These are phyloP conservation scores for Margarornis squamiger DNA, from an alignment of 2,797 vertebrate species.

Conservation along the genomic window DNA sequence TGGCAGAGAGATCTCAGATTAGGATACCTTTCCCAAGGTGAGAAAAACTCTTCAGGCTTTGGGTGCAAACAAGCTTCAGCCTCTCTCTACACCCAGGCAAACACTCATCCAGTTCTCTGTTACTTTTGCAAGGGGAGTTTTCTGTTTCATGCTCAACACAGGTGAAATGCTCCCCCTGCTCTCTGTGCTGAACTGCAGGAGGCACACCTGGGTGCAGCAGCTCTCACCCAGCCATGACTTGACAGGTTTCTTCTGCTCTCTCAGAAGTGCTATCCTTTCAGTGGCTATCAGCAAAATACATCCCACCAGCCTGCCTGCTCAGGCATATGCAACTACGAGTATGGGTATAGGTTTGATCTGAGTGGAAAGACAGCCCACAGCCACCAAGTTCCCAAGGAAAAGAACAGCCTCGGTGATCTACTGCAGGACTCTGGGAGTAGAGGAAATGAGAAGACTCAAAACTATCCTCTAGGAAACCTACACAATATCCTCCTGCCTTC, in stretches of 20 bases:
- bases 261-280: neutral
- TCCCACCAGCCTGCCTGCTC: neutral
- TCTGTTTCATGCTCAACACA: neutral
- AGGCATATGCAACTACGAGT: neutral
- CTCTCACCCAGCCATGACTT: neutral
- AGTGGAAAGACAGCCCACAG: neutral
- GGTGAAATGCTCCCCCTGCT: neutral
- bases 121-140: neutral
- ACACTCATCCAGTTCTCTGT: neutral
- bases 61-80: neutral
- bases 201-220: neutral
- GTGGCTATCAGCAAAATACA: neutral
- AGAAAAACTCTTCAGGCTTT: neutral
- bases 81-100: neutral
- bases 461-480: neutral
- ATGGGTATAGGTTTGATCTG: neutral
- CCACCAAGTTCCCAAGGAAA: neutral
- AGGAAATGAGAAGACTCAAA: neutral
- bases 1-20: neutral
- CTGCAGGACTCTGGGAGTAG: neutral
- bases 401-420: neutral
- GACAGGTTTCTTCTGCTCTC: neutral
- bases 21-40: neutral
- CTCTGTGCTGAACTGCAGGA: neutral
- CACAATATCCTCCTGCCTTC: neutral